Evolutionary conservation across 1,140 invertebrate genomes (phyloP).

Genomic region (Akabosia matsudoensis): DNA sequence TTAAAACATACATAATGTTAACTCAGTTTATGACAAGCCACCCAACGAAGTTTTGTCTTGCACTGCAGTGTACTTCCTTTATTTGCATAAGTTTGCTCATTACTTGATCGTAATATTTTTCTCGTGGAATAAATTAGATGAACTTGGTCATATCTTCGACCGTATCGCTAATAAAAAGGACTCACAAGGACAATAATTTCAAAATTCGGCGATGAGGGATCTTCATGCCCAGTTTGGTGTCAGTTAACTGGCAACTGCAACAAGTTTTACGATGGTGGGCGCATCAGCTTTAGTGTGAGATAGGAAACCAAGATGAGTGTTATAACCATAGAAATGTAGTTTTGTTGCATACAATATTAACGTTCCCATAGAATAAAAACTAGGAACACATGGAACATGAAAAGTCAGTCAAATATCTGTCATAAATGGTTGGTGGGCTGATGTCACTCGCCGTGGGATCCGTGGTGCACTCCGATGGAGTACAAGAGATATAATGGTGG

Average conservation of each 20-base stretch:
- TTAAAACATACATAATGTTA: background rate
- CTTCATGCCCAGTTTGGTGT: constrained; percentile 12
- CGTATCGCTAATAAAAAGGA: background rate
- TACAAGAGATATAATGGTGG: background rate
- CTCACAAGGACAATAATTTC: background rate
- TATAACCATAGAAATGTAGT: too few relatives aligned
- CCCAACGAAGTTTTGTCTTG: background rate
- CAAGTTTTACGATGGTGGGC: background rate
- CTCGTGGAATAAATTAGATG: background rate
- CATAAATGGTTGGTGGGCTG: constrained; percentile 18
- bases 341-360: background rate
- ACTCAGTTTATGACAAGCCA: background rate
- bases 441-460: background rate
- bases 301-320: too few relatives aligned
- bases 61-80: background rate
- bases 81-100: background rate
- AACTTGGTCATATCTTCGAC: background rate
- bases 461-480: background rate
- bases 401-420: constrained; percentile 9
- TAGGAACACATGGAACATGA: constrained; percentile 2
- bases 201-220: background rate
- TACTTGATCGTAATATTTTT: background rate
- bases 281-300: too few relatives aligned
- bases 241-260: constrained; percentile 12
- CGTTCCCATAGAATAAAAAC: background rate